Conservation (phyloP, 2,113 vertebrate species). For the Gallinago media region DNA sequence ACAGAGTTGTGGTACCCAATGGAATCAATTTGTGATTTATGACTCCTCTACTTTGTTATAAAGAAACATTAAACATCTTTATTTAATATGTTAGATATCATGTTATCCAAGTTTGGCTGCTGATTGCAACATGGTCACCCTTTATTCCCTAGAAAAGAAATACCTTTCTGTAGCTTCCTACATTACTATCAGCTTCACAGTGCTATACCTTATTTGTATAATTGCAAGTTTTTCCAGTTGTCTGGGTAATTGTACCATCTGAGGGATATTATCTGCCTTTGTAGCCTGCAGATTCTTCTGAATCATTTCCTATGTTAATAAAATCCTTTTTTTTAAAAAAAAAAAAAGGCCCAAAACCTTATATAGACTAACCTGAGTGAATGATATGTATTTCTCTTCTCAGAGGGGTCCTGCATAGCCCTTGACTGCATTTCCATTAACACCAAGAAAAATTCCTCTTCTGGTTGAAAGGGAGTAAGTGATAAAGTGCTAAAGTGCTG, state of each 20-base stretch:
- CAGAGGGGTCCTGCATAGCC: not conserved
- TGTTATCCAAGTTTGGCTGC: conserved; percentile 55
- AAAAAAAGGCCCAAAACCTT: not conserved
- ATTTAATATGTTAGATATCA: conserved; percentile 60
- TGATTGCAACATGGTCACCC: not conserved
- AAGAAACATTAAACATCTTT: conserved; percentile 68
- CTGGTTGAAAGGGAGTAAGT: conserved; percentile 34
- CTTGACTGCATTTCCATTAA: conserved; percentile 49
- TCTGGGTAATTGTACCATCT: conserved; percentile 13
- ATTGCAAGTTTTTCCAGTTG: conserved; percentile 8
- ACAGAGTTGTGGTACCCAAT: conserved; percentile 13
- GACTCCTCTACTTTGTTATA: conserved; percentile 51
- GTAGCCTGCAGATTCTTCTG: not conserved
- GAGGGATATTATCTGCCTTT: not conserved
- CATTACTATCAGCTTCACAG: conserved; percentile 8
- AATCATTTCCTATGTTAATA: conserved; percentile 29
- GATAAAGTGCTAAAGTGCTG: conserved; percentile 43
- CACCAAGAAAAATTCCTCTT: conserved; percentile 54
- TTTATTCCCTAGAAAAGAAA: conserved; percentile 32
- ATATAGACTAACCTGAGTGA: not conserved
- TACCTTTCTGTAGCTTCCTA: conserved; percentile 27
- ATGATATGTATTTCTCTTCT: not conserved
- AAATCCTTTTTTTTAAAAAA: not conserved
- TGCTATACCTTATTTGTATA: not conserved
- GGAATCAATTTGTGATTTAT: conserved; percentile 67